Conservation (phyloP, 2,113 vertebrate species). For the Stictonetta naevosa region DNA sequence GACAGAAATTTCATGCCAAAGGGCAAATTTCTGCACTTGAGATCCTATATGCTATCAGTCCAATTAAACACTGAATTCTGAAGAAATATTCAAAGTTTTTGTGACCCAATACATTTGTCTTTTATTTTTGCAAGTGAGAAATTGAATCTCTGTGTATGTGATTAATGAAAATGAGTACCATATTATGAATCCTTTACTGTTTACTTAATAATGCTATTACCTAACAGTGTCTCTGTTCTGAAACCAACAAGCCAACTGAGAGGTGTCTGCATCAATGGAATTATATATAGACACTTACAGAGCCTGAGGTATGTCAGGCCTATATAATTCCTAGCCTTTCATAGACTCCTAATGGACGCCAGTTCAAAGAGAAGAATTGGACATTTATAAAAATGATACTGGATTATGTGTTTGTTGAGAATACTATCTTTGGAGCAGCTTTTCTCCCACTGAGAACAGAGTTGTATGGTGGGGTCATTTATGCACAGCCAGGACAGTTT, state of each 20-base stretch:
- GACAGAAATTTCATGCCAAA: neutral
- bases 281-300: neutral
- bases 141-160: neutral
- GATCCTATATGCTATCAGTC: neutral
- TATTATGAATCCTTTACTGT: neutral
- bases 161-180: neutral
- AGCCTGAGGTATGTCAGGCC: neutral
- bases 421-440: neutral
- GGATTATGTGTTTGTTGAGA: neutral
- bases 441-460: neutral
- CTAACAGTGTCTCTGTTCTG: neutral
- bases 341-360: neutral
- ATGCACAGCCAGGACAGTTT: conserved; percentile 3
- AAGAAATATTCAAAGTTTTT: neutral
- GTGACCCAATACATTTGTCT: neutral
- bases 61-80: neutral
- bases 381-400: neutral
- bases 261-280: neutral
- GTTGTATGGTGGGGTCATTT: neutral
- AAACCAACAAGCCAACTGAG: neutral
- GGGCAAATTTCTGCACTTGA: neutral
- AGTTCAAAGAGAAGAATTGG: neutral
- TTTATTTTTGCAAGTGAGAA: neutral
- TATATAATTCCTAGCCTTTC: neutral
- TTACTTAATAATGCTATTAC: neutral